These are phyloP conservation scores for Delichon dasypus DNA, from an alignment of 2,797 vertebrate genomes.

Conservation along the genomic window DNA sequence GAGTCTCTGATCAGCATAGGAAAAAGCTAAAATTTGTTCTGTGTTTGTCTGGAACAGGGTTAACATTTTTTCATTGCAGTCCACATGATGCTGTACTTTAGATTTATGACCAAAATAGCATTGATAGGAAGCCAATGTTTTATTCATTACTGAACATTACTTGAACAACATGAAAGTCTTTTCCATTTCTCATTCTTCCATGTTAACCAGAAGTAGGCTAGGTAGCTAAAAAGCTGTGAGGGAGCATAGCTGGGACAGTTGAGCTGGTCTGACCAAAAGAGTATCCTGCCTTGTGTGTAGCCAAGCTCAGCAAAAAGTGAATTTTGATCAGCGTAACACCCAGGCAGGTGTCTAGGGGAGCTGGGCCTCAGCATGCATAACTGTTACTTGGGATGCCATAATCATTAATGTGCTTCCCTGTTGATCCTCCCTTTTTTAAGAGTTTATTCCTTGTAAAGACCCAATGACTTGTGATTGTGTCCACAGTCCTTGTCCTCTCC, in stretches of 20 bases:
- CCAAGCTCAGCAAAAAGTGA: not conserved
- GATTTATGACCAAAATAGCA: not conserved
- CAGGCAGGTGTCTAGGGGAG: not conserved
- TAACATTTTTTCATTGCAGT: not conserved
- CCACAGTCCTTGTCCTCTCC: too few relatives aligned
- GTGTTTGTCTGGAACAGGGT: not conserved
- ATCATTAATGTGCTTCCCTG: accelerated
- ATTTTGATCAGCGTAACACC: not conserved
- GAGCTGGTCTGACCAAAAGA: not conserved
- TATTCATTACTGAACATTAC: not conserved
- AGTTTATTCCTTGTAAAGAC: not conserved
- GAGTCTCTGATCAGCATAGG: not conserved
- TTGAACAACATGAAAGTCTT: not conserved
- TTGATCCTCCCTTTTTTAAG: not conserved
- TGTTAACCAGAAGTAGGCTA: accelerated
- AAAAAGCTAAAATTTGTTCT: not conserved
- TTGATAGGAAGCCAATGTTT: not conserved
- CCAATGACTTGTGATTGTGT: too few relatives aligned
- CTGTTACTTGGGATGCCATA: not conserved
- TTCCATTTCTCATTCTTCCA: not conserved
- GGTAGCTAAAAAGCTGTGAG: not conserved
- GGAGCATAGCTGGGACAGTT: not conserved
- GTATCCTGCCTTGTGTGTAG: accelerated
- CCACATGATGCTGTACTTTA: not conserved
- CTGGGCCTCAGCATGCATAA: accelerated